phyloP scores from a whole-genome alignment of 2,113 vertebrate genomes.

The Anthoscopus minutus region DNA sequence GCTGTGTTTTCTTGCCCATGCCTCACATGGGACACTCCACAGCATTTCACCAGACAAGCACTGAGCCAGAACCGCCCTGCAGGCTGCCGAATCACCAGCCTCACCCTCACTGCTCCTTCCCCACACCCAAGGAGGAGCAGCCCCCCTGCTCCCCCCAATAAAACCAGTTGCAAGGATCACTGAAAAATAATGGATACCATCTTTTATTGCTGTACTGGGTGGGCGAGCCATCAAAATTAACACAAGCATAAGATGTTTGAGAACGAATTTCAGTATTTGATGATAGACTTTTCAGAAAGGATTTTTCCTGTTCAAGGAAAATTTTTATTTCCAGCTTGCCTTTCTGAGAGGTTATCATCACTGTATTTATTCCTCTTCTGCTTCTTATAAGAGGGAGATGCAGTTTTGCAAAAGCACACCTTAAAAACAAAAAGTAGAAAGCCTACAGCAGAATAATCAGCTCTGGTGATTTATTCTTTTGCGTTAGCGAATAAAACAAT shows the following conservation, averaged over 20 bases:
- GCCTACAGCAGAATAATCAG: not conserved
- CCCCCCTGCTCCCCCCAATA: not conserved
- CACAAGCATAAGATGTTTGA: not conserved
- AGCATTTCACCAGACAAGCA: not conserved
- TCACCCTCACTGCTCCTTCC: not conserved
- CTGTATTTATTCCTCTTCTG: not conserved
- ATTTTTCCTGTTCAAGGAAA: not conserved
- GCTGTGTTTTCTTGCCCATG: not conserved
- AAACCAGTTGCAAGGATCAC: not conserved
- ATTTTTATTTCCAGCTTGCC: slow-evolving; percentile 13
- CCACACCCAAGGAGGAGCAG: not conserved
- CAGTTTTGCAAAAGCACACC: slow-evolving; percentile 3
- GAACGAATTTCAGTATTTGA: not conserved
- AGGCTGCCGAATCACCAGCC: not conserved
- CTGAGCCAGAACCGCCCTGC: not conserved
- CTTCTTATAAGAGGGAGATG: not conserved
- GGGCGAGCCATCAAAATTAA: not conserved
- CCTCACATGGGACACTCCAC: slow-evolving; percentile 45
- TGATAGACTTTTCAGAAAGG: not conserved
- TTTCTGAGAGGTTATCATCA: not conserved
- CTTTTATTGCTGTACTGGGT: not conserved
- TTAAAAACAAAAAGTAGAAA: slow-evolving; percentile 21
- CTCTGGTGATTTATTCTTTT: not conserved
- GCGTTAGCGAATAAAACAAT: not conserved
- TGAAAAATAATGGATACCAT: slow-evolving; percentile 7